Evolutionary conservation across 2,888 invertebrate species (phyloP), one percentile per base, ranked within the genome.

Genomic region (Eilema caniola): DNA sequence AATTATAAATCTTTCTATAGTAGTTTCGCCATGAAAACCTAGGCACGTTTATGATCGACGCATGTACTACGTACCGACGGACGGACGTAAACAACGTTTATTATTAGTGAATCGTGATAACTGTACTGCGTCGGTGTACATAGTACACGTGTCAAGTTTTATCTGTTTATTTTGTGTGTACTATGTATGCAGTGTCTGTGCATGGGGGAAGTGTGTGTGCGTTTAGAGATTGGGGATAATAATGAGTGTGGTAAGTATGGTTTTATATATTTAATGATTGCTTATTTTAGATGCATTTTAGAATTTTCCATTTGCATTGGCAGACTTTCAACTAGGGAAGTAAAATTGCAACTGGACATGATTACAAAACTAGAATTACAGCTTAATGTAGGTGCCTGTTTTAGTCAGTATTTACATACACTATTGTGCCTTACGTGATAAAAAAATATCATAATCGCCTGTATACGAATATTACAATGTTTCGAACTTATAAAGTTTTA

Each of bases 141-240:
- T 75, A 69, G 67, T 78, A 74, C 86, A 89, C 88, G 88, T 88
- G 88, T 82, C 69, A 70, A 71, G 65, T 77, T 81, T 84, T 84
- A 85, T 86, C 82, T 85, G 75, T 82, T 78, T 79, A 74, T 78
- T 78, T 65, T 73, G 67, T 63, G 59, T 71, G 63, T 65, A 72
- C 70, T 70, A 53, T 69, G 63, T 62, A 68, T 74, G 71, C 69
- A 53, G 71, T 71, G 79, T 74, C 70, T 69, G 70, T 72, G 78
- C 71, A 70, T 57, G 59, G 72, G 78, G 71, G 37, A 61, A 70
- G 64, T 33, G 16, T 65, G 16, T 23, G 33, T 53, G 59, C 31
- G 25, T 28, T 24, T 20, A 24, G 3, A 20, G 53, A 65, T 60
- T 47, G 37, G 60, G 61, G n/a, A 56, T 31, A 33, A 68, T 28